Base-by-base conservation (phyloP, 2,797 vertebrate species). In the Arnoldichthys spilopterus region DNA sequence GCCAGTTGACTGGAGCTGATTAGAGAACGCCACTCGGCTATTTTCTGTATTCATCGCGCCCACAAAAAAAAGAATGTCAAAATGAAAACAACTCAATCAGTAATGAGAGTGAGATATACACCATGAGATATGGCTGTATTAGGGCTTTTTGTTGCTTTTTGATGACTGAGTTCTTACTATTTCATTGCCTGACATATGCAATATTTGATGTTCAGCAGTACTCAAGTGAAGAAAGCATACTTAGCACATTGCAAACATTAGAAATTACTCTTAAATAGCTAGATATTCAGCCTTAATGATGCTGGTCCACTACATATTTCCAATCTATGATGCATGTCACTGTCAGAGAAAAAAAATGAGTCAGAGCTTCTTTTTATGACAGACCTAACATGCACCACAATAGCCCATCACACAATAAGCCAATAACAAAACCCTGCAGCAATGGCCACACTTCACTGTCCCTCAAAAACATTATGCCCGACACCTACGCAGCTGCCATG, bases 1-100 rank as follows among this genome's bases (percentile, higher is more conserved):
- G 86, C 86, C 86, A 88, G 90, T 88, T 86, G 89, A 92, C 88
- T 89, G 88, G 88, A 79, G 89, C 74, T 90, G 92, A 93, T 93
- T 90, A 91, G 88, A 86, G 89, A 90, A 91, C 76, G 58, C 86
- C 85, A 82, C 88, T 89, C 84, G 72, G 90, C 89, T 82, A 90
- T 86, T 89, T 90, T 82, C 82, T 67, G 79, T 85, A 85, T 90
- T 90, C 86, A 90, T 83, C 63, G 61, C 71, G 72, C 7, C 86
- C 83, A 87, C 89, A 89, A 90, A 89, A 85, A n/a, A 84, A 72
- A 43, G 66, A 20, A 59, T 68, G 74, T 82, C 74, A 56, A 66
- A 86, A 78, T 86, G 75, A 73, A 77, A 86, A 63, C 69, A 85
- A 82, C 80, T 80, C 80, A 77, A 78, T 87, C 70, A 34, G 84